Evolutionary conservation across 2,113 vertebrate genomes (phyloP), one percentile per base, ranked within the genome.

Genomic region (Aldabrachelys gigantea): DNA sequence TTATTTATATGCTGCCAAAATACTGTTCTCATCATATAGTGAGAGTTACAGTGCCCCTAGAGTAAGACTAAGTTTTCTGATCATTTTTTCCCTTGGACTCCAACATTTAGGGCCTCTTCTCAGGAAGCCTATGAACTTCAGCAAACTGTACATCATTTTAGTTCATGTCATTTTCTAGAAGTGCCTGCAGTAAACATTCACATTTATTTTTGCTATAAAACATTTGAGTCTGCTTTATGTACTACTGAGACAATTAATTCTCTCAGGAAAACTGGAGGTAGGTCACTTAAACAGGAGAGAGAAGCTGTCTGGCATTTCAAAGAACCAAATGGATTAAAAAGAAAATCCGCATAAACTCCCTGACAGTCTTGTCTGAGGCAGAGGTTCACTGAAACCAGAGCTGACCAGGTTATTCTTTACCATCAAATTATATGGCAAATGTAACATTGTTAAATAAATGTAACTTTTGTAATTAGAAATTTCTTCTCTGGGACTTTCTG

Each of bases 261-360:
- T 95, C 92, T 90, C 89, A 92, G 84, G 96, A 97, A 98, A 84
- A 19, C 93, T 97, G 94, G 90, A 92, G 87, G 94, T n/a, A 88
- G 19, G 2, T 92, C 93, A 97, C 95, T 92, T 95, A 96, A 97
- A 96, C 91, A 35, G 3, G 91, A 56, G 89, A 82, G 89, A 94
- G 82, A 96, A 96, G 81, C 53, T 84, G n/a, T 49, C 85, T 57
- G 54, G 76, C 92, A 78, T 78, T 90, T 93, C 53, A 90, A 82
- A 88, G 54, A 89, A 88, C 59, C 54, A 90, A 29, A 80, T 76
- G 12, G 31, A 92, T 13, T 80, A 17, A 84, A 54, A 86, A 94
- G 88, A 95, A 47, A 59, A 2, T 2, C 11, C 9, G 54, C 72
- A 94, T 52, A 50, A 22, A 92, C 95, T 96, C 93, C n/a, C 87